phyloP scores from a whole-genome alignment of 2,113 vertebrate genomes.

The Oxyura jamaicensis region DNA sequence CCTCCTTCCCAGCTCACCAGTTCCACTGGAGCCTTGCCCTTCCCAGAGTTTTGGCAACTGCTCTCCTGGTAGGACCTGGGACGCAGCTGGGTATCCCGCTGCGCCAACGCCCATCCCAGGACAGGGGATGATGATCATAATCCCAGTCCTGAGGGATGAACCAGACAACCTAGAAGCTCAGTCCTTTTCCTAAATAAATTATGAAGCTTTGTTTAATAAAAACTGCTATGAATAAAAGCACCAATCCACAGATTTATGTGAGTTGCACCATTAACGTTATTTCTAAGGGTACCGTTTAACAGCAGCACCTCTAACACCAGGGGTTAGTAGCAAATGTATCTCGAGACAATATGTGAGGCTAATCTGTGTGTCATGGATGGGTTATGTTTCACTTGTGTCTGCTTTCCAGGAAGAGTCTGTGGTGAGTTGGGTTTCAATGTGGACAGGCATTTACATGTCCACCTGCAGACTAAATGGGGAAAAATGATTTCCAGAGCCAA shows the following conservation, averaged over 20 bases:
- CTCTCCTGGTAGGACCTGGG: neutral
- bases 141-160: neutral
- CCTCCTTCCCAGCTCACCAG: neutral
- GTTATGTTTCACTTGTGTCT: neutral
- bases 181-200: neutral
- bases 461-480: neutral
- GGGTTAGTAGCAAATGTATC: neutral
- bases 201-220: neutral
- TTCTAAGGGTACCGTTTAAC: neutral
- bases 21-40: neutral
- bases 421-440: neutral
- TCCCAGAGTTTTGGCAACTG: neutral
- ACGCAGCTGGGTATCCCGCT: neutral
- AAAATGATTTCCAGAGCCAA: neutral
- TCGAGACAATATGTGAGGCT: neutral
- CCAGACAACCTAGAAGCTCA: neutral
- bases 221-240: neutral
- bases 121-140: neutral
- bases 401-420: neutral
- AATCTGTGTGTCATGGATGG: neutral
- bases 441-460: neutral
- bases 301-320: neutral
- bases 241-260: neutral
- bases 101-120: neutral
- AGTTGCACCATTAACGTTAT: fast-evolving